Conservation (phyloP, 2,113 vertebrate species). For the Bubo scandiacus region DNA sequence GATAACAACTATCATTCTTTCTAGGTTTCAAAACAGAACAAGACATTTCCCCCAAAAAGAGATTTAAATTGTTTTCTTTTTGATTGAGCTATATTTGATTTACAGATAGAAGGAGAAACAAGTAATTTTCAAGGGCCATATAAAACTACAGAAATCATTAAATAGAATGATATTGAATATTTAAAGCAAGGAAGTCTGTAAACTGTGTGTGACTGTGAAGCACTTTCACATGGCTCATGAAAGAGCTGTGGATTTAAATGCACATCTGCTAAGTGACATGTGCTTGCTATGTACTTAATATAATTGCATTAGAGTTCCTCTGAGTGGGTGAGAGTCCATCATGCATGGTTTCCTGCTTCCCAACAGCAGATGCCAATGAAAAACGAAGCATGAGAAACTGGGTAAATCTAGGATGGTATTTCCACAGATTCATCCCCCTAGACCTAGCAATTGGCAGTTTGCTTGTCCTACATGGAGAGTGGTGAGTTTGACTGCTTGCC, state of each 20-base stretch:
- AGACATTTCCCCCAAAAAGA: background rate
- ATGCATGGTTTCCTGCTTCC: background rate
- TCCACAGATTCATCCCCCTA: background rate
- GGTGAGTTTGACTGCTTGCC: background rate
- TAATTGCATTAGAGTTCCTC: background rate
- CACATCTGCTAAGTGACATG: background rate
- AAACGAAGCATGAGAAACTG: background rate
- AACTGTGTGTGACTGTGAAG: background rate
- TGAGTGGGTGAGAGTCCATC: background rate
- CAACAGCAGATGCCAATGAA: background rate
- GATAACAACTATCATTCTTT: background rate
- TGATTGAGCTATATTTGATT: background rate
- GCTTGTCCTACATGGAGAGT: accelerated
- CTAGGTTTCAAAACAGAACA: background rate
- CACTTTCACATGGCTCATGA: background rate
- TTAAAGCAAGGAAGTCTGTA: background rate
- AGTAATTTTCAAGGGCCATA: background rate
- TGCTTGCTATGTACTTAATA: background rate
- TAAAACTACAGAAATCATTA: background rate
- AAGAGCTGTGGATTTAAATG: background rate
- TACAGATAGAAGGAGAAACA: background rate
- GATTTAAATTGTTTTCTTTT: background rate
- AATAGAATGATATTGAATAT: background rate
- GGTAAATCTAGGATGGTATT: background rate
- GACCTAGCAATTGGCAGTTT: background rate